Conservation (phyloP, 2,113 vertebrate genomes). For the Ciconia stormi region DNA sequence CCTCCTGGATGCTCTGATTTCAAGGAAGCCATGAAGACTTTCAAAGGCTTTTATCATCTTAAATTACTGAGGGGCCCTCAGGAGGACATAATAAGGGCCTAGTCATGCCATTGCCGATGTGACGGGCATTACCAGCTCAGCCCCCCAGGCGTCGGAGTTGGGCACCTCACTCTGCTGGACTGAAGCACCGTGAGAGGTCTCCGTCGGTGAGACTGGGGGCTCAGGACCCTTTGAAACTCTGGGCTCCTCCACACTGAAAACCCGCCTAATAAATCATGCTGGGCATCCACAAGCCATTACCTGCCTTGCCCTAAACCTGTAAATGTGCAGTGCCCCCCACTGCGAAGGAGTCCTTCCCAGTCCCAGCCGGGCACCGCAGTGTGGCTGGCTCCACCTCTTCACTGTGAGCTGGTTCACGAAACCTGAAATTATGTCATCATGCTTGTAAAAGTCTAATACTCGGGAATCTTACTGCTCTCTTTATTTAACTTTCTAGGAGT, state of each 20-base stretch:
- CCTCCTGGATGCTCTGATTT: background rate
- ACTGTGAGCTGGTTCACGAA: background rate
- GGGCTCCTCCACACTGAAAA: background rate
- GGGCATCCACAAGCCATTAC: background rate
- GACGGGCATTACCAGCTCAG: fast-evolving
- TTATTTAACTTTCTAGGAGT: constrained; percentile 14
- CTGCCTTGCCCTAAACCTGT: background rate
- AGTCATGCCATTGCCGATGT: background rate
- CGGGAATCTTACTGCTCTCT: background rate
- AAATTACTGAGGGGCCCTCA: background rate
- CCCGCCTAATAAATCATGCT: background rate
- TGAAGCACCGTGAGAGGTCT: background rate
- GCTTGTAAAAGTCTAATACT: background rate
- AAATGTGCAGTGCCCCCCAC: background rate
- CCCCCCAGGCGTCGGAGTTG: fast-evolving
- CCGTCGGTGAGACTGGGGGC: fast-evolving
- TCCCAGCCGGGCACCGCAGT: fast-evolving
- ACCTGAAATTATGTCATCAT: background rate
- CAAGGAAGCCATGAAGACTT: background rate
- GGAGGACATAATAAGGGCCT: background rate
- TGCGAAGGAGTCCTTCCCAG: background rate
- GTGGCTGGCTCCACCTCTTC: background rate
- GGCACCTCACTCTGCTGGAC: background rate
- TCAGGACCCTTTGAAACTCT: background rate
- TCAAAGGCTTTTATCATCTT: background rate